Percentiles rank a stretch among this genome's conserved stretches.
Evolutionary conservation across 2,888 invertebrate species (phyloP).

Genomic region (Alloplasta piceator): DNA sequence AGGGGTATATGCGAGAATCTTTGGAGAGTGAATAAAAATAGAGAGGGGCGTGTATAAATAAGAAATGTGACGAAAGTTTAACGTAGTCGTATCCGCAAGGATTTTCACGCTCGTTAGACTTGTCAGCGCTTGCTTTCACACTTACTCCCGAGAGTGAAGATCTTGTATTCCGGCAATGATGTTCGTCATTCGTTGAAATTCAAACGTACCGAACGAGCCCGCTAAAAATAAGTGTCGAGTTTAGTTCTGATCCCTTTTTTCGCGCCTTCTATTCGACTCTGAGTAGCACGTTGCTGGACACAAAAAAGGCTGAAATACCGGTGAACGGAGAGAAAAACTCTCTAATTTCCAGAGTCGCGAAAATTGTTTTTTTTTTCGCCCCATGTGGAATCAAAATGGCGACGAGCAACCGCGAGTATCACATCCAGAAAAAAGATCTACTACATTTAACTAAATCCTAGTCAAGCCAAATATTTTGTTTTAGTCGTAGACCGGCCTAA

Average conservation of each 20-base stretch:
- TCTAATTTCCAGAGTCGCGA: too few species aligned
- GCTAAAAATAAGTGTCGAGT: slow-evolving; percentile 29
- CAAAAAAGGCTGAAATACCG: too few species aligned
- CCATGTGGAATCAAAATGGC: slow-evolving; percentile 1
- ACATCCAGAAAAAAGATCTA: too few species aligned
- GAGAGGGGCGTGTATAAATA: background rate
- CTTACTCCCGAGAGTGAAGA: background rate
- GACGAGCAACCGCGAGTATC: background rate
- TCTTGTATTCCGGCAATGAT: slow-evolving; percentile 43
- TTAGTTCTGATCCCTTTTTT: background rate
- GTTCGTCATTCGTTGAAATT: slow-evolving; percentile 63
- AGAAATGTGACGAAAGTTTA: slow-evolving; percentile 41
- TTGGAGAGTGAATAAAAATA: too few species aligned
- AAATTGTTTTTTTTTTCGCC: too few species aligned
- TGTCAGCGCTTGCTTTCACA: slow-evolving; percentile 21
- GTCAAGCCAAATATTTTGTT: too few species aligned
- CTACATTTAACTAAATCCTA: too few species aligned
- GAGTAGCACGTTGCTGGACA: too few species aligned
- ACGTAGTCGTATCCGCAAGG: slow-evolving; percentile 40
- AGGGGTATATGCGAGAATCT: too few species aligned
- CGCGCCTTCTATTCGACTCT: background rate
- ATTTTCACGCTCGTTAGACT: slow-evolving; percentile 41
- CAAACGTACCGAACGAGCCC: slow-evolving; percentile 18
- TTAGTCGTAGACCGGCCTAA: too few species aligned
- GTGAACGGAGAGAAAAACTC: too few species aligned